These are phyloP conservation scores for Dioctria linearis DNA, from an alignment of 2,888 invertebrate species.

Conservation along the genomic window DNA sequence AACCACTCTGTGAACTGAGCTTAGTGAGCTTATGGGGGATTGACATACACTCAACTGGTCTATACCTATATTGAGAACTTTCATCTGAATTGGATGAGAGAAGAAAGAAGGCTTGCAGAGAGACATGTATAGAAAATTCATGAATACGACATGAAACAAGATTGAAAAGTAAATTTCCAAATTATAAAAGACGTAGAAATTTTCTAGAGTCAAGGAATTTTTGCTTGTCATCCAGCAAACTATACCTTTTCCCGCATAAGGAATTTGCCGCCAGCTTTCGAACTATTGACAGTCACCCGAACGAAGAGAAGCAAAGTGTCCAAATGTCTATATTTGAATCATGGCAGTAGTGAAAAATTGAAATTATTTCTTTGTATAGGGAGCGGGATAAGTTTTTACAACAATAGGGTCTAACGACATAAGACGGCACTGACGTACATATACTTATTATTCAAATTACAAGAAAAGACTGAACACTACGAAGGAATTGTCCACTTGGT, in stretches of 20 bases:
- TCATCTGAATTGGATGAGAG: not conserved
- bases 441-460: too few relatives aligned
- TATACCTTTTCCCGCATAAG: slow-evolving; percentile 13
- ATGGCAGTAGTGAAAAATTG: too few relatives aligned
- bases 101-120: not conserved
- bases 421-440: too few relatives aligned
- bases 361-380: too few relatives aligned
- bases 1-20: not conserved
- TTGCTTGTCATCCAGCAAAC: slow-evolving; percentile 31
- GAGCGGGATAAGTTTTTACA: too few relatives aligned
- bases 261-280: slow-evolving; percentile 46
- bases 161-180: not conserved
- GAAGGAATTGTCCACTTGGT: too few relatives aligned
- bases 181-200: slow-evolving; percentile 26
- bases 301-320: not conserved
- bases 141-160: not conserved
- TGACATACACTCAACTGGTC: not conserved
- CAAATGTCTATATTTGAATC: too few relatives aligned
- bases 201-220: slow-evolving; percentile 9
- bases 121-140: not conserved
- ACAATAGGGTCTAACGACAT: too few relatives aligned
- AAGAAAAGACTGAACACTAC: too few relatives aligned
- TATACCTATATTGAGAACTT: not conserved
- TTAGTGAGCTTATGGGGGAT: not conserved
- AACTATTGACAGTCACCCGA: not conserved